A percentile compares a stretch with the other conserved stretches of the same genome.
Conservation (phyloP, 2,888 invertebrate genomes). For the Drymonia ruficornis region DNA sequence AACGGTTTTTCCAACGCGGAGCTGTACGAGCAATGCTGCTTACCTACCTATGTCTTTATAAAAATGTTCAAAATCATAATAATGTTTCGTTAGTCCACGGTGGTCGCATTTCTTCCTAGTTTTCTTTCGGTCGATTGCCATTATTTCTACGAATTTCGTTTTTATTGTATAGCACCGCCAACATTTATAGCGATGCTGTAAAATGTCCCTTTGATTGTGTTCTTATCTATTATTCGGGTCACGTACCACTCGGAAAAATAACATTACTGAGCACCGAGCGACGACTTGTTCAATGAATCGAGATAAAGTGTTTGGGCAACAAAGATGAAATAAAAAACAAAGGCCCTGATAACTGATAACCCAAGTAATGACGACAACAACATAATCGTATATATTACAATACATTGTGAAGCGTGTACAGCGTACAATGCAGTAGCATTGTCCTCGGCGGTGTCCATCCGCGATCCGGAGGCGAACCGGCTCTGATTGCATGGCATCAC, state of each 20-base stretch:
- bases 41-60: slow-evolving; percentile 18
- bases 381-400: not conserved
- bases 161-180: not conserved
- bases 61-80: slow-evolving; percentile 17
- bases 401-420: slow-evolving; percentile 34
- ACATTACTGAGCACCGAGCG: not conserved
- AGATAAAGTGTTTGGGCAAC: not conserved
- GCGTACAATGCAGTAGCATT: slow-evolving; percentile 38
- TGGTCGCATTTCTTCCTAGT: not conserved
- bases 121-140: slow-evolving; percentile 7
- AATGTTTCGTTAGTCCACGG: slow-evolving; percentile 5
- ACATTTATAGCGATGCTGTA: slow-evolving; percentile 3
- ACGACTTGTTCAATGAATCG: not conserved
- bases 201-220: not conserved
- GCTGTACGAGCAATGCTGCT: slow-evolving; percentile 20
- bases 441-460: slow-evolving; percentile 27
- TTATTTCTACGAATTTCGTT: slow-evolving; percentile 16
- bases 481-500: slow-evolving; percentile 31
- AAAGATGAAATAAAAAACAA: not conserved
- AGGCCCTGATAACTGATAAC: not conserved
- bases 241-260: slow-evolving; percentile 1
- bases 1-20: slow-evolving; percentile 49
- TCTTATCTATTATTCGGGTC: slow-evolving; percentile 9
- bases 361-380: not conserved
- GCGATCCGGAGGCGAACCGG: slow-evolving; percentile 41